phyloP scores from a whole-genome alignment of 2,113 vertebrate genomes.

The Alligator mississippiensis region DNA sequence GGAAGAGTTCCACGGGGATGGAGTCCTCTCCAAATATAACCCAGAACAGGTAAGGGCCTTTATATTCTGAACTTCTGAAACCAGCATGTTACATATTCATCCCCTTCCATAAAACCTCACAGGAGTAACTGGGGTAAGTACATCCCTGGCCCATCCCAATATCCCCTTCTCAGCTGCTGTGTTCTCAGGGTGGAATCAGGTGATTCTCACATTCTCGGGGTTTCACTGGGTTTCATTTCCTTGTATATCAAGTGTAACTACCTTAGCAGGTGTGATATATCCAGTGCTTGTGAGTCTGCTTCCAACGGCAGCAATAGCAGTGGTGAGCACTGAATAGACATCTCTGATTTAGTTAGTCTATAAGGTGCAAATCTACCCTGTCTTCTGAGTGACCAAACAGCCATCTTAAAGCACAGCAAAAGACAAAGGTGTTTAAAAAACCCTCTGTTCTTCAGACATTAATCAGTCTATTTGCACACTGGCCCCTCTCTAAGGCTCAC shows the following conservation, averaged over 20 bases:
- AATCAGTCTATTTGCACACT: fast-evolving
- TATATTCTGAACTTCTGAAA: background rate
- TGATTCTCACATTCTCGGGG: background rate
- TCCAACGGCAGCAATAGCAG: background rate
- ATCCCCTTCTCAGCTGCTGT: fast-evolving
- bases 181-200: background rate
- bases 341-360: too few species aligned
- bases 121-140: background rate
- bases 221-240: background rate
- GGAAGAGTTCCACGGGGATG: constrained; percentile 90
- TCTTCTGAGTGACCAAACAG: background rate
- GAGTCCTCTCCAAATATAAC: constrained; percentile 88
- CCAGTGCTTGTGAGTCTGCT: background rate
- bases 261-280: background rate
- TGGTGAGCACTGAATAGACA: background rate
- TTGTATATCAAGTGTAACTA: background rate
- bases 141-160: too few species aligned
- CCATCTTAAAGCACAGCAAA: background rate
- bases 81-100: background rate
- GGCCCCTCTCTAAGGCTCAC: fast-evolving
- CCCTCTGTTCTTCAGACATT: background rate
- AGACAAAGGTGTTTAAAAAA: background rate
- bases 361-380: too few species aligned
- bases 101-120: background rate
- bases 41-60: constrained; percentile 86